Percentiles rank a stretch among this genome's conserved stretches.
phyloP scores from a whole-genome alignment of 2,113 vertebrate genomes.

The Burhinus oedicnemus region DNA sequence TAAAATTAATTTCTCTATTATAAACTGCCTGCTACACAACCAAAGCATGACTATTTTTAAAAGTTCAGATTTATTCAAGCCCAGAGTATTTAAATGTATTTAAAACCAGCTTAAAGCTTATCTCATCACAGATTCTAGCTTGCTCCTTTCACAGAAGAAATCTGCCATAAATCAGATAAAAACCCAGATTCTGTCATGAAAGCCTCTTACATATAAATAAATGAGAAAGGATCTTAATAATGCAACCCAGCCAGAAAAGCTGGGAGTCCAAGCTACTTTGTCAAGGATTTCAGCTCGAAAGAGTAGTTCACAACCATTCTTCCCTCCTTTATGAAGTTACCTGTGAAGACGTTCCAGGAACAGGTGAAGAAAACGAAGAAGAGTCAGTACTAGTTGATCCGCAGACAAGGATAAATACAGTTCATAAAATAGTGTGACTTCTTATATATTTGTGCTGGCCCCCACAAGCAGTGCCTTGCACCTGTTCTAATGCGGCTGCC shows the following conservation, averaged over 20 bases:
- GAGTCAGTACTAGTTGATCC: not conserved
- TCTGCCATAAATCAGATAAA: slow-evolving; percentile 38
- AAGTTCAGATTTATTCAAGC: slow-evolving; percentile 20
- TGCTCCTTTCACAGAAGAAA: slow-evolving; percentile 9
- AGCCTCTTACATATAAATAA: slow-evolving; percentile 28
- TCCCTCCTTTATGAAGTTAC: not conserved
- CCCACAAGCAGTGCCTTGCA: not conserved
- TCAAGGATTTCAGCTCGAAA: not conserved
- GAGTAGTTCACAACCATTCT: not conserved
- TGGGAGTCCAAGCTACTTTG: not conserved
- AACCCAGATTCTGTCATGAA: slow-evolving; percentile 14
- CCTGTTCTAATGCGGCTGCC: accelerated
- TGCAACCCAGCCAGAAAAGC: not conserved
- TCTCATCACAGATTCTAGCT: not conserved
- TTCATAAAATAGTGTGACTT: not conserved
- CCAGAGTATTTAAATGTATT: slow-evolving; percentile 26
- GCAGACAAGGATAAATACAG: not conserved
- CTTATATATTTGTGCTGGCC: not conserved
- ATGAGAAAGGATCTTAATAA: slow-evolving; percentile 6
- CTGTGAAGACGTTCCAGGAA: not conserved
- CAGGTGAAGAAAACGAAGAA: not conserved
- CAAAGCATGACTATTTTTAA: not conserved
- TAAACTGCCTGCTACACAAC: not conserved
- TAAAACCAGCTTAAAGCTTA: slow-evolving; percentile 54
- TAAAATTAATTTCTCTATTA: not conserved